Percentiles rank a stretch among this genome's conserved stretches.
Conservation (phyloP, 2,888 invertebrate species). For the Exocentrus adspersus region DNA sequence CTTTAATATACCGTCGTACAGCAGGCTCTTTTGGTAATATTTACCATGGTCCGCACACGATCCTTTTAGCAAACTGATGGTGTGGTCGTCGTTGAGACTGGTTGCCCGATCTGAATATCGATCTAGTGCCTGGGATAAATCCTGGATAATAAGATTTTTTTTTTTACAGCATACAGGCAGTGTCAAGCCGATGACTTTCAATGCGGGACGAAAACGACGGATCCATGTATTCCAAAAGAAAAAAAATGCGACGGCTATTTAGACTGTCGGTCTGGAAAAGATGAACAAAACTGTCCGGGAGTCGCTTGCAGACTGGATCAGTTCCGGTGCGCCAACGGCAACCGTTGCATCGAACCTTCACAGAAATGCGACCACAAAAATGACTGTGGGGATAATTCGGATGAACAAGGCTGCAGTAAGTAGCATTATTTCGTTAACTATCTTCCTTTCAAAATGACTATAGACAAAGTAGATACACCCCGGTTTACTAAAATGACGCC, state of each 20-base stretch:
- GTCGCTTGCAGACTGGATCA: constrained; percentile 83
- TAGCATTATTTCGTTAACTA: too few species aligned
- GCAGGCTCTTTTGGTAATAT: too few species aligned
- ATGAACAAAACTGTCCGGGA: constrained; percentile 81
- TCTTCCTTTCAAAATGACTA: too few species aligned
- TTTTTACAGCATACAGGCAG: constrained; percentile 81
- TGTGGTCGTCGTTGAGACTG: too few species aligned
- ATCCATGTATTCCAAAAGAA: constrained; percentile 87
- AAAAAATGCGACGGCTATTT: constrained; percentile 91
- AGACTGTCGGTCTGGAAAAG: constrained; percentile 86
- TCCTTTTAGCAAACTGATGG: too few species aligned
- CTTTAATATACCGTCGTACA: too few species aligned
- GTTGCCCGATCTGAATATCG: too few species aligned
- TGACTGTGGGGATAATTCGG: constrained; percentile 91
- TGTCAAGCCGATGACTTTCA: constrained; percentile 89
- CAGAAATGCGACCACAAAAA: constrained; percentile 89
- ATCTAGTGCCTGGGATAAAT: not conserved
- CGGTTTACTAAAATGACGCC: too few species aligned
- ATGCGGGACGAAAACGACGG: constrained; percentile 76
- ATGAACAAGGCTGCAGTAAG: constrained; percentile 90
- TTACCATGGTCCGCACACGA: too few species aligned
- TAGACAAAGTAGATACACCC: not conserved
- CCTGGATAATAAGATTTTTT: constrained; percentile 1
- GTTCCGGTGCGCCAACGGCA: constrained; percentile 84
- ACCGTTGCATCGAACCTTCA: constrained; percentile 80